Percentiles rank a stretch among this genome's conserved stretches.
phyloP scores from a whole-genome alignment of 2,113 vertebrate species.

The Jacana jacana region DNA sequence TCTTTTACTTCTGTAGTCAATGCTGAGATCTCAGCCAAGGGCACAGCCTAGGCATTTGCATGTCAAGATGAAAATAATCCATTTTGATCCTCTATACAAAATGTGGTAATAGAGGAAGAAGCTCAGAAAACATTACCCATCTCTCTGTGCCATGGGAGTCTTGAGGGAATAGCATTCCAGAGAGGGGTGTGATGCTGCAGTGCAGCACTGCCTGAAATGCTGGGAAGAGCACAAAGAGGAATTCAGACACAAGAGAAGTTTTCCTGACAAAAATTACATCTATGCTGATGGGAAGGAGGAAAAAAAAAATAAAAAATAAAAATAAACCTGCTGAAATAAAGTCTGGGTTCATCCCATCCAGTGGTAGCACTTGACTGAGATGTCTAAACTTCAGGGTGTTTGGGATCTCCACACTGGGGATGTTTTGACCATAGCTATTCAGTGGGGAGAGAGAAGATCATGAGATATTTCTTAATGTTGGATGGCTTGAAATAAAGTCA shows the following conservation, averaged over 20 bases:
- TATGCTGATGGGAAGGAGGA: not conserved
- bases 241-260: constrained; percentile 30
- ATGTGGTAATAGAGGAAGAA: constrained; percentile 37
- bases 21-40: constrained; percentile 51
- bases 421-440: not conserved
- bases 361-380: not conserved
- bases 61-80: constrained; percentile 67
- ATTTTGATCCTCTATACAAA: constrained; percentile 57
- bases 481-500: not conserved
- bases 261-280: not conserved
- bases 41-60: constrained; percentile 52
- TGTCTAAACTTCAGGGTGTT: not conserved
- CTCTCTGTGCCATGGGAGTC: constrained; percentile 18
- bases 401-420: not conserved
- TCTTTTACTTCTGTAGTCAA: constrained; percentile 30
- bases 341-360: not conserved
- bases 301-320: no score
- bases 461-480: not conserved
- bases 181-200: constrained; percentile 26
- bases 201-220: not conserved
- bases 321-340: not conserved
- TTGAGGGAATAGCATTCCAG: constrained; percentile 45
- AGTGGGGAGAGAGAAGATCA: not conserved
- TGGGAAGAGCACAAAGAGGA: constrained; percentile 34
- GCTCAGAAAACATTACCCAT: constrained; percentile 60